These are phyloP conservation scores for Neodiprion virginianus DNA, from an alignment of 1,140 invertebrate species.

Conservation along the genomic window DNA sequence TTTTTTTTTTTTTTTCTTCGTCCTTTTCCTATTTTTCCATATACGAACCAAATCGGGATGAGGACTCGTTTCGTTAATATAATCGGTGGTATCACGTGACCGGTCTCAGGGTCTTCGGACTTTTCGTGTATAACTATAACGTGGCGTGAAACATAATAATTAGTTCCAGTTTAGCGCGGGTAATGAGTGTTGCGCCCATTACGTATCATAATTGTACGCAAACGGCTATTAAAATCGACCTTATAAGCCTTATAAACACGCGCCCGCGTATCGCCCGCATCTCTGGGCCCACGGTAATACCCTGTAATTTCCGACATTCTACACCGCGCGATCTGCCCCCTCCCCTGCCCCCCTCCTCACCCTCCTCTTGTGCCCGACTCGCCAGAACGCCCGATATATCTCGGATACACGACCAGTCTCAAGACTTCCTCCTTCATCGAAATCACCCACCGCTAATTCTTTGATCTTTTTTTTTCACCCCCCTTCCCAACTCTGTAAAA, in stretches of 20 bases:
- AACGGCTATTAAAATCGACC: constrained; percentile 49
- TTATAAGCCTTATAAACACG: constrained; percentile 37
- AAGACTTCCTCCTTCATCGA: neutral
- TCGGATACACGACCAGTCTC: constrained; percentile 12
- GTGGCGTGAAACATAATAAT: constrained; percentile 43
- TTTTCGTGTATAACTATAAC: constrained; percentile 33
- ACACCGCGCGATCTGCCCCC: constrained; percentile 48
- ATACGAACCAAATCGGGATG: too few relatives aligned
- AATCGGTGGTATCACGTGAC: too few relatives aligned
- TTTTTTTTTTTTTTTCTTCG: too few relatives aligned
- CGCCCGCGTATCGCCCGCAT: constrained; percentile 23
- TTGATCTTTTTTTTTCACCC: neutral
- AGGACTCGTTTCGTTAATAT: too few relatives aligned
- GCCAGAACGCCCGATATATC: constrained; percentile 4
- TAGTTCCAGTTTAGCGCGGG: constrained; percentile 46
- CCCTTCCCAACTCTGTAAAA: too few relatives aligned
- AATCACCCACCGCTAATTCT: neutral
- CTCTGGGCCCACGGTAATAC: constrained; percentile 46
- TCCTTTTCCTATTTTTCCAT: too few relatives aligned
- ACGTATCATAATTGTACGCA: constrained; percentile 48
- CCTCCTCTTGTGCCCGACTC: neutral
- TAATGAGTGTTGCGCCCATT: constrained; percentile 40
- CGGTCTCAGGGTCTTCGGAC: constrained; percentile 24
- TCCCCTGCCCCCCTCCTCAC: constrained; percentile 44
- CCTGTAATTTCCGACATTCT: constrained; percentile 58